Percentiles rank a stretch among this genome's conserved stretches.
Conservation (phyloP, 2,113 vertebrate genomes). For the Callopanchax toddi region DNA sequence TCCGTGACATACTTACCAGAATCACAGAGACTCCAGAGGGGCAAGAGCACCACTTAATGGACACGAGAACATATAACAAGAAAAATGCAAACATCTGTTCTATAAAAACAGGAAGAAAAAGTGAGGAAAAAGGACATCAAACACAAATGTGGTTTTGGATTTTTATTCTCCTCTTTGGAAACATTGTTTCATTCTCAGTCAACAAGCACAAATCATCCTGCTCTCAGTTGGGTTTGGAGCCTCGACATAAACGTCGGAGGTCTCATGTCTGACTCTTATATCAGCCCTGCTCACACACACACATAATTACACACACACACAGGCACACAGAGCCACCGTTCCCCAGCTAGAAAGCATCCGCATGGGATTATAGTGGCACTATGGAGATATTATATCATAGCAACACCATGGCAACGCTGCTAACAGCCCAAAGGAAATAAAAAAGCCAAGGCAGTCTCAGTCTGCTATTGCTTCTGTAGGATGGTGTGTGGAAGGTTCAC, state of each 20-base stretch:
- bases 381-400: constrained; percentile 64
- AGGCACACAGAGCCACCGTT: constrained; percentile 25
- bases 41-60: constrained; percentile 67
- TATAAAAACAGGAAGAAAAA: background rate
- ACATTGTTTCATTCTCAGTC: constrained; percentile 43
- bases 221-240: constrained; percentile 55
- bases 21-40: constrained; percentile 19
- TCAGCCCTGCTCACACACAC: constrained; percentile 31
- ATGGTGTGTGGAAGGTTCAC: constrained; percentile 57
- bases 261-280: constrained; percentile 63
- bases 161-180: constrained; percentile 69
- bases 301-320: constrained; percentile 33
- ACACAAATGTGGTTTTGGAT: constrained; percentile 10
- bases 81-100: background rate
- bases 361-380: constrained; percentile 51
- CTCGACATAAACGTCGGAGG: constrained; percentile 23
- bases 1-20: constrained; percentile 34
- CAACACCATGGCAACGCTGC: constrained; percentile 58
- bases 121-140: background rate
- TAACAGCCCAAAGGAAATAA: constrained; percentile 37
- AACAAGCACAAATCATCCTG: constrained; percentile 47
- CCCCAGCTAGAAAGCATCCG: constrained; percentile 42
- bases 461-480: constrained; percentile 59
- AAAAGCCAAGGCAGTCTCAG: constrained; percentile 22
- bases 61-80: constrained; percentile 15